Conservation (phyloP, 2,888 invertebrate genomes). For the Aporophyla lueneburgensis region DNA sequence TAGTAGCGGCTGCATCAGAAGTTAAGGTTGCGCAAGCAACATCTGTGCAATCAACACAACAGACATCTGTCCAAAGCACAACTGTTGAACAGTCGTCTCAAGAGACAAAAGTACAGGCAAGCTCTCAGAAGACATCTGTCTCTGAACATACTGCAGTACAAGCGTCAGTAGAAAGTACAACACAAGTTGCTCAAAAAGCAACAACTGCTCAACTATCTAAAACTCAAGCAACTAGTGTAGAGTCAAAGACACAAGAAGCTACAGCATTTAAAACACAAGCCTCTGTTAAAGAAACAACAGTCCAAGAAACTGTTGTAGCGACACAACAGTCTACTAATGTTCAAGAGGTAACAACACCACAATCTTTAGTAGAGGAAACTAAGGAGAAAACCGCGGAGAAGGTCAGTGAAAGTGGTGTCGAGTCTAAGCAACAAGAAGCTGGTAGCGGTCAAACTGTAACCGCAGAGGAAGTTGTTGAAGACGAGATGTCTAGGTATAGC, state of each 20-base stretch:
- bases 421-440: constrained; percentile 67
- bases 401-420: constrained; percentile 70
- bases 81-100: constrained; percentile 56
- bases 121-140: constrained; percentile 52
- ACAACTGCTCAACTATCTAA: constrained; percentile 45
- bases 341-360: constrained; percentile 61
- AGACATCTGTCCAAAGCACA: constrained; percentile 57
- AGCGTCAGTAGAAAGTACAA: constrained; percentile 56
- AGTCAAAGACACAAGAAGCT: constrained; percentile 53
- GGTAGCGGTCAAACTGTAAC: constrained; percentile 85
- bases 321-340: constrained; percentile 59
- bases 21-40: constrained; percentile 68
- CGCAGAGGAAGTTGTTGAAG: constrained; percentile 80
- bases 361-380: constrained; percentile 66
- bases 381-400: constrained; percentile 50
- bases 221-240: constrained; percentile 51
- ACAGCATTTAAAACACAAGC: constrained; percentile 52
- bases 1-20: constrained; percentile 71
- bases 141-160: constrained; percentile 64
- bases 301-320: constrained; percentile 55
- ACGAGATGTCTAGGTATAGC: constrained; percentile 91
- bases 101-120: constrained; percentile 46
- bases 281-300: constrained; percentile 54
- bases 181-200: constrained; percentile 53
- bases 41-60: constrained; percentile 57